phyloP scores from a whole-genome alignment of 2,797 vertebrate genomes.

The Sebastes hopkinsi region DNA sequence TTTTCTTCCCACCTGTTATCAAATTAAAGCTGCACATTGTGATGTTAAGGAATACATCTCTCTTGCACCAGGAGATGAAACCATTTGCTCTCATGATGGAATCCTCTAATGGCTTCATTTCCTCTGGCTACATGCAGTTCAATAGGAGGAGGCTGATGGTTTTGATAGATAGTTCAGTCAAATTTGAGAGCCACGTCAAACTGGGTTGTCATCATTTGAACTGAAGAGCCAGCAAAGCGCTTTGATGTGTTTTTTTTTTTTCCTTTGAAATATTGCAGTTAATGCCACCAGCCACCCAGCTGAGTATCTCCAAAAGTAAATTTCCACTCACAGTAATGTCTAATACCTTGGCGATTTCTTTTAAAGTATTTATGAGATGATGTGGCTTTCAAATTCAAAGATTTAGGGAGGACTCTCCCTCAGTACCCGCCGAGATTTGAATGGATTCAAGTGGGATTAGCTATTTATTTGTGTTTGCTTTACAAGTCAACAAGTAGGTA shows the following conservation, averaged over 20 bases:
- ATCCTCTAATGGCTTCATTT: conserved; percentile 47
- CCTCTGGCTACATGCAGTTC: conserved; percentile 35
- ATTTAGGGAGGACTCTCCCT: conserved; percentile 10
- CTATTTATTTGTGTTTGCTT: conserved; percentile 24
- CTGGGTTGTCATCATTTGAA: conserved; percentile 34
- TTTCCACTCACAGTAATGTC: conserved; percentile 23
- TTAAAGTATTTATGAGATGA: conserved; percentile 40
- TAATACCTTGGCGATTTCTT: conserved; percentile 31
- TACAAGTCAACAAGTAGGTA: background rate
- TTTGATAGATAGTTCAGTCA: conserved; percentile 56
- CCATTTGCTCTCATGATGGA: conserved; percentile 43
- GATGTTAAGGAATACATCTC: conserved; percentile 30
- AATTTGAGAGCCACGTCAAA: conserved; percentile 41
- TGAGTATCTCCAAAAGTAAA: conserved; percentile 27
- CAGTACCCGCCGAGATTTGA: background rate
- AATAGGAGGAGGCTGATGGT: conserved; percentile 33
- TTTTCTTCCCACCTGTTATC: conserved; percentile 25
- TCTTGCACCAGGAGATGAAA: conserved; percentile 39
- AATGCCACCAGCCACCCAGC: conserved; percentile 42
- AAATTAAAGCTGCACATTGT: conserved; percentile 27
- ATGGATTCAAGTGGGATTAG: conserved; percentile 18
- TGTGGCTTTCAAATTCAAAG: conserved; percentile 39
- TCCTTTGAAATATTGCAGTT: conserved; percentile 46
- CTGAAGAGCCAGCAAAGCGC: conserved; percentile 11
- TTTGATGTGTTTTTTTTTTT: conserved; percentile 32